Base-by-base conservation (phyloP, 2,797 vertebrate genomes). In the Tachyglossus aculeatus region DNA sequence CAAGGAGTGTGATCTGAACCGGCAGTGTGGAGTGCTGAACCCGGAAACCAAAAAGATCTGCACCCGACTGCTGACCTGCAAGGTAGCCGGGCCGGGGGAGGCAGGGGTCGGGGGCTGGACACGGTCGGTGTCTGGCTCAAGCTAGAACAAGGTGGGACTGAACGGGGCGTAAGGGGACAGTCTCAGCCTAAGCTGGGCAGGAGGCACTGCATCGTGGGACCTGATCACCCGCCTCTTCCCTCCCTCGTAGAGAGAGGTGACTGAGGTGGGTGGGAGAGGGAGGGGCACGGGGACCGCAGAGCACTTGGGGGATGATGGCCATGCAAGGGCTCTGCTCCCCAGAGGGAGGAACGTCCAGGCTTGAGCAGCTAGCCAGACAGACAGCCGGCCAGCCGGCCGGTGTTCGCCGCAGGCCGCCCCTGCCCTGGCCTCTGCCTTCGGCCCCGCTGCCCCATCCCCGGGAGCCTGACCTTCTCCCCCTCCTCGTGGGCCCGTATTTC, bases 1-100 rank as follows among this genome's bases (percentile, higher is more conserved):
- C 77, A 95, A 96, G 89, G 95, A 96, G 88, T 97, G 95, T 39
- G 95, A 98, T 88, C 89, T 97, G 89, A 96, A 97, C 88, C 94
- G 95, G 83, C 96, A 98, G 89, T 98, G 96, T 21, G 96, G 96
- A 5, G 96, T 97, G 57, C 86, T 97, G 48, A 96, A 98, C 88
- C 95, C 94, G 0, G 96, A 97, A 85, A 95, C 95, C 89, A 95
- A 97, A 90, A 97, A 96, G 87, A 94, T 96, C 84, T 97, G 96
- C 87, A 97, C 96, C 29, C 95, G 96, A 52, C 90, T 97, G 78
- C 89, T 98, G 66, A 97, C 96, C 64, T 98, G 96, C 95, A 98
- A 98, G 91, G 96, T 98, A 90, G 38, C 11, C 50, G 33, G 24
- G 4, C 16, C 7, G 24, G 16, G 21, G 14, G 50, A 38, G 41